Evolutionary conservation across 2,888 invertebrate species (phyloP).

Genomic region (Apamea anceps): DNA sequence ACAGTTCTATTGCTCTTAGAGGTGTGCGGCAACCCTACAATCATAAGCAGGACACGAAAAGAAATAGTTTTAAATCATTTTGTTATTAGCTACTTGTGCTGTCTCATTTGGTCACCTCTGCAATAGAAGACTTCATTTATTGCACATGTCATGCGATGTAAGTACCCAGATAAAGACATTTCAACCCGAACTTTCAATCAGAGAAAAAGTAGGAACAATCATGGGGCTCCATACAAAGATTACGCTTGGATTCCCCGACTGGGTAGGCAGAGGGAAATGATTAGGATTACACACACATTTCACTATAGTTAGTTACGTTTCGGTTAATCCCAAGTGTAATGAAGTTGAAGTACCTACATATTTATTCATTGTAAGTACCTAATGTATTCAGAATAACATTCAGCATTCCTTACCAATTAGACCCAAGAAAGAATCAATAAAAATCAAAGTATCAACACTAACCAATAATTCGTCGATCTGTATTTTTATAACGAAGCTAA

Average conservation of each 20-base stretch:
- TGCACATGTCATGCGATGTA: constrained; percentile 10
- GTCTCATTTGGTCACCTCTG: constrained; percentile 30
- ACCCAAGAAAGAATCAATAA: constrained; percentile 30
- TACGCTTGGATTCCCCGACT: not conserved
- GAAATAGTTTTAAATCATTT: constrained; percentile 46
- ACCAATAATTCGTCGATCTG: constrained; percentile 40
- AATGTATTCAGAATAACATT: constrained; percentile 2
- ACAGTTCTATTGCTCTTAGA: not conserved
- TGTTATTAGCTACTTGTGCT: constrained; percentile 26
- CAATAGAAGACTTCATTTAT: constrained; percentile 4
- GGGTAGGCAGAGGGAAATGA: not conserved
- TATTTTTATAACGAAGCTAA: constrained; percentile 59
- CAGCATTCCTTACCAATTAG: constrained; percentile 19
- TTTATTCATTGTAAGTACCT: not conserved
- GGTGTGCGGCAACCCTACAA: constrained; percentile 47
- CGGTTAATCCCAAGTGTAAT: not conserved
- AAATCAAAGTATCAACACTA: constrained; percentile 46
- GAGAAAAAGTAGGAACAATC: not conserved
- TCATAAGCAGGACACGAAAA: constrained; percentile 52
- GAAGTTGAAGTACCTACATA: not conserved
- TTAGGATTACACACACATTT: not conserved
- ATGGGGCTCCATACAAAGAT: not conserved
- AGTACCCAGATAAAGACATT: not conserved
- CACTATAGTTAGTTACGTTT: not conserved
- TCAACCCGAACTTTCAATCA: not conserved